phyloP scores from a whole-genome alignment of 1,140 invertebrate species.

The Microplitis demolitor region DNA sequence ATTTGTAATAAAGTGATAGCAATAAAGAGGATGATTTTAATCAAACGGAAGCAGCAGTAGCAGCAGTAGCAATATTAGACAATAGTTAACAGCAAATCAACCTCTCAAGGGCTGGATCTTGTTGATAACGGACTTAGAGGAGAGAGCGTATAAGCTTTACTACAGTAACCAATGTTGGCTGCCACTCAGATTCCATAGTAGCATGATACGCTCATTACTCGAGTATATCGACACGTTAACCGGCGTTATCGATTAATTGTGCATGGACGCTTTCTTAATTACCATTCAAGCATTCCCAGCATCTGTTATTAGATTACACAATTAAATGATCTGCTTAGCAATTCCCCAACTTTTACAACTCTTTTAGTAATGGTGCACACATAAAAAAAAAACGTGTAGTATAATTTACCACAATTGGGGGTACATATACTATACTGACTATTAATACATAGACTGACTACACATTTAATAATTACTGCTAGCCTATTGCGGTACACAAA shows the following conservation, averaged over 20 bases:
- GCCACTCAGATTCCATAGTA: slow-evolving; percentile 30
- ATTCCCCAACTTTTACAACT: too few species aligned
- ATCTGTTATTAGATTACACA: slow-evolving; percentile 47
- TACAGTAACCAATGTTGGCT: slow-evolving; percentile 4
- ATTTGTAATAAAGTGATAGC: slow-evolving; percentile 7
- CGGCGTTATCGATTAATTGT: slow-evolving; percentile 51
- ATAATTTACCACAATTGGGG: too few species aligned
- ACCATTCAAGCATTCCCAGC: slow-evolving; percentile 38
- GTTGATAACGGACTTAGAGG: slow-evolving; percentile 53
- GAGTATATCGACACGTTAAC: slow-evolving; percentile 31
- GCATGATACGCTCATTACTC: slow-evolving; percentile 21
- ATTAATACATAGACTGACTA: too few species aligned
- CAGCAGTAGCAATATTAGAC: slow-evolving; percentile 43
- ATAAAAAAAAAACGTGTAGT: too few species aligned
- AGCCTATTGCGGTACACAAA: too few species aligned
- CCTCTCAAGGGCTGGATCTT: slow-evolving; percentile 32
- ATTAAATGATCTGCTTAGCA: slow-evolving; percentile 39
- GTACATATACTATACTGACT: too few species aligned
- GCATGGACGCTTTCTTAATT: slow-evolving; percentile 44
- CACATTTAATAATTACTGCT: too few species aligned
- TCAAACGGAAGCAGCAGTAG: slow-evolving; percentile 42
- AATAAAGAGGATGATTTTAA: slow-evolving; percentile 39
- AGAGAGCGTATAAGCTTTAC: neutral
- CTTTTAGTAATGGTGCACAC: too few species aligned
- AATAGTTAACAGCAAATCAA: slow-evolving; percentile 16